These are phyloP conservation scores for Caenorhabditis brenneri DNA, from an alignment of 1,140 invertebrate species.

Conservation along the genomic window DNA sequence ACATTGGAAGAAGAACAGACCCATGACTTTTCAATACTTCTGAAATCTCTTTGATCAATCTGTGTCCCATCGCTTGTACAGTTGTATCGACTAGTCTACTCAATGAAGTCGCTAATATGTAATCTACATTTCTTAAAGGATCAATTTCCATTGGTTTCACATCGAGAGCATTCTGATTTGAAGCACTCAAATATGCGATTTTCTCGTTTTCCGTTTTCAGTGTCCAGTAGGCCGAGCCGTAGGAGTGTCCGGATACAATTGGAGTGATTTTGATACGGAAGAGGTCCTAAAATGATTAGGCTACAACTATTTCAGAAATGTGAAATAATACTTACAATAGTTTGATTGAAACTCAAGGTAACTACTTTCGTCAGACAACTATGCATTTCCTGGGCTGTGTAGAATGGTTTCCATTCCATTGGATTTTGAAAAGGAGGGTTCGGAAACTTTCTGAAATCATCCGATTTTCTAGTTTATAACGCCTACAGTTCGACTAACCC, in stretches of 20 bases:
- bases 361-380: not conserved
- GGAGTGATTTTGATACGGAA: conserved; percentile 28
- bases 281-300: not conserved
- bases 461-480: not conserved
- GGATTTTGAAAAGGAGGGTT: conserved; percentile 1
- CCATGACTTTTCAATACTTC: conserved; percentile 14
- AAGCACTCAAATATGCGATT: conserved; percentile 8
- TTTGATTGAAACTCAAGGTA: conserved; percentile 32
- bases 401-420: not conserved
- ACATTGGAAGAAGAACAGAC: not conserved
- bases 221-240: conserved; percentile 5
- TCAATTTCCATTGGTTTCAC: not conserved
- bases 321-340: conserved; percentile 19
- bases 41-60: not conserved
- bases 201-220: conserved; percentile 1
- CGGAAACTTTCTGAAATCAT: conserved; percentile 7
- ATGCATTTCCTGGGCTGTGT: not conserved
- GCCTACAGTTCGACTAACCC: not conserved
- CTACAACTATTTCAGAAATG: too few species aligned
- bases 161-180: not conserved
- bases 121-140: not conserved
- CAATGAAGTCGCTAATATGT: not conserved
- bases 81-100: conserved; percentile 10
- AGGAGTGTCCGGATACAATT: not conserved
- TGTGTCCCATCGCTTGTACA: not conserved